A percentile compares a stretch with the other conserved stretches of the same genome.
phyloP scores from a whole-genome alignment of 1,140 invertebrate species.

The Drosophila mauritiana region DNA sequence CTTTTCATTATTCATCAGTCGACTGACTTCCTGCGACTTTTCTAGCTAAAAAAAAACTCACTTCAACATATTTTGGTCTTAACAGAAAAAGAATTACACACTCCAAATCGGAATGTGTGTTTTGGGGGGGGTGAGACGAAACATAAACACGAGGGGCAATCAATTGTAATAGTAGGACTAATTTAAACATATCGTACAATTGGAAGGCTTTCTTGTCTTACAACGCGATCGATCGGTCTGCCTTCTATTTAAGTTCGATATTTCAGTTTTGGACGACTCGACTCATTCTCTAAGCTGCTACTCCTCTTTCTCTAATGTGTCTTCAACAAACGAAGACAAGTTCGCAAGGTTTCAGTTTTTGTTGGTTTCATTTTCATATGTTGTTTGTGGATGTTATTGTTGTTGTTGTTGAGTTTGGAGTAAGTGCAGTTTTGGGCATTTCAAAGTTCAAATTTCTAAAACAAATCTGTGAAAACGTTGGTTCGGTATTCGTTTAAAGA shows the following conservation, averaged over 20 bases:
- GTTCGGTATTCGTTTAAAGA: constrained; percentile 34
- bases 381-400: neutral
- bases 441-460: constrained; percentile 32
- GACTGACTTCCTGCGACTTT: constrained; percentile 34
- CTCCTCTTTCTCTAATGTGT: constrained; percentile 17
- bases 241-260: neutral
- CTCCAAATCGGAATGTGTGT: constrained; percentile 9
- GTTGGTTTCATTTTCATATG: constrained; percentile 1
- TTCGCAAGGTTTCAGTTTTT: constrained; percentile 27
- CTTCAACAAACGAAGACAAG: constrained; percentile 74
- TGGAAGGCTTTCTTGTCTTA: constrained; percentile 47
- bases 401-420: constrained; percentile 11
- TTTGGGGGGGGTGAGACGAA: neutral
- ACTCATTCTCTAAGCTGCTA: constrained; percentile 12
- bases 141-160: constrained; percentile 20
- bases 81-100: constrained; percentile 39
- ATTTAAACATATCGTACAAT: constrained; percentile 64
- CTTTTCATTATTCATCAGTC: constrained; percentile 30
- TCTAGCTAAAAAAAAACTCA: constrained; percentile 35
- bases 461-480: constrained; percentile 36
- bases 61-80: constrained; percentile 20
- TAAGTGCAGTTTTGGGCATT: constrained; percentile 45
- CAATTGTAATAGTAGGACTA: constrained; percentile 47
- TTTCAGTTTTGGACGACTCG: constrained; percentile 1
- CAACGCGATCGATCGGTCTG: constrained; percentile 18